These are phyloP conservation scores for Paelopatides confundens DNA, from an alignment of 53 echinoderm and acorn worm genomes.

Conservation along the genomic window DNA sequence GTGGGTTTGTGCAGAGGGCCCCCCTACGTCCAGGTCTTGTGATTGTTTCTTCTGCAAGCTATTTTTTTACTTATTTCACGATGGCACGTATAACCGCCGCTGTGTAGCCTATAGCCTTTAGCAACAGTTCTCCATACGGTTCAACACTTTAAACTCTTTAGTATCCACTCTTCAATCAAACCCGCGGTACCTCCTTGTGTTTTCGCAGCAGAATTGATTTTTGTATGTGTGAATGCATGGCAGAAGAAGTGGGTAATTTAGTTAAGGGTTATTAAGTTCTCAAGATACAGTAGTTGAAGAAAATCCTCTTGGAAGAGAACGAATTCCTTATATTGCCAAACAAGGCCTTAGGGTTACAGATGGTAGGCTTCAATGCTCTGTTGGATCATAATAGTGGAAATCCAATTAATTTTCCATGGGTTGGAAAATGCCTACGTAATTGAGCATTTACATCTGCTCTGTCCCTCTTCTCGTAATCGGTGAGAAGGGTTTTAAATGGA, in stretches of 20 bases:
- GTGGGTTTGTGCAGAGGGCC: no score
- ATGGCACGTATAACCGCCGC: no score
- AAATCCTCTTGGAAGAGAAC: not conserved
- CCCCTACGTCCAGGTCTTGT: no score
- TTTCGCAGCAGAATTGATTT: constrained; percentile 45
- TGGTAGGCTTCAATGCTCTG: constrained; percentile 16
- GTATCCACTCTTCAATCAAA: constrained; percentile 36
- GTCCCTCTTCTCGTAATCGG: not conserved
- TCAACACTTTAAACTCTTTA: constrained; percentile 40
- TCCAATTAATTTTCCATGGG: constrained; percentile 40
- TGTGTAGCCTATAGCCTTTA: constrained; percentile 21
- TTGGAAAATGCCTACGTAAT: constrained; percentile 18
- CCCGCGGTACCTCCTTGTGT: constrained; percentile 44
- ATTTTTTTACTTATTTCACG: no score
- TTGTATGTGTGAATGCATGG: constrained; percentile 40
- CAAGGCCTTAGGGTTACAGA: constrained; percentile 27
- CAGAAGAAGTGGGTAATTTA: constrained; percentile 44
- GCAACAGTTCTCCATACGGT: constrained; percentile 29
- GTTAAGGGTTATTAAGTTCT: constrained; percentile 49
- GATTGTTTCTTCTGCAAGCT: no score
- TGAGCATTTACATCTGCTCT: constrained; percentile 10
- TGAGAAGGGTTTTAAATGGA: no score
- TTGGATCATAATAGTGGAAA: constrained; percentile 13
- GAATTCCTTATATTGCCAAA: constrained; percentile 8
- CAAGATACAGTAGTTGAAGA: constrained; percentile 18